A percentile compares a stretch with the other conserved stretches of the same genome.
Conservation (phyloP, 2,113 vertebrate genomes). For the Tringa solitaria region DNA sequence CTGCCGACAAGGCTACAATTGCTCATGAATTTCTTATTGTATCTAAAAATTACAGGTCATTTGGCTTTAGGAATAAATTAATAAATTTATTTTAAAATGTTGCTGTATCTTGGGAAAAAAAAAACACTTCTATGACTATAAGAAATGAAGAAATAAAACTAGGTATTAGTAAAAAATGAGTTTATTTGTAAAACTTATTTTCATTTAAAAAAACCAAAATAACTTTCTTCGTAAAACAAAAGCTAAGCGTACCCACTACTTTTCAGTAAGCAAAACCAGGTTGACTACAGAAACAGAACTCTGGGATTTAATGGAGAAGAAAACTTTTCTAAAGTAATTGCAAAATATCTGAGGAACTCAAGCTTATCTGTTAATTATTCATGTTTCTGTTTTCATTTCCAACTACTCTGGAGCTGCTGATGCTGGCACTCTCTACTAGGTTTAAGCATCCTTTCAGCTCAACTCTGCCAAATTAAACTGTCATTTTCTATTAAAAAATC, state of each 20-base stretch:
- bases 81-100: not conserved
- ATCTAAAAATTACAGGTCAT: not conserved
- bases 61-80: not conserved
- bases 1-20: not conserved
- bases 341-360: not conserved
- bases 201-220: not conserved
- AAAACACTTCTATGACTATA: not conserved
- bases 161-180: fast-evolving
- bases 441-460: constrained; percentile 55
- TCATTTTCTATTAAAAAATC: constrained; percentile 67
- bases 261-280: not conserved
- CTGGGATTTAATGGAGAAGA: not conserved
- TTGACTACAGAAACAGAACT: not conserved
- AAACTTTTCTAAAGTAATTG: not conserved
- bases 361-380: constrained; percentile 62
- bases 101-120: not conserved
- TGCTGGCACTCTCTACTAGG: constrained; percentile 35
- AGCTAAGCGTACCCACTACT: not conserved
- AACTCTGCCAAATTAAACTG: constrained; percentile 67
- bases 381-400: constrained; percentile 59
- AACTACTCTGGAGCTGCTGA: constrained; percentile 52
- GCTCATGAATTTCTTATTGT: not conserved
- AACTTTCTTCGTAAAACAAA: not conserved
- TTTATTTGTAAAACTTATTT: not conserved
- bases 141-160: not conserved